Percentiles rank a stretch among this genome's conserved stretches.
Evolutionary conservation across 2,888 invertebrate genomes (phyloP).

Genomic region (Lymantria dispar): DNA sequence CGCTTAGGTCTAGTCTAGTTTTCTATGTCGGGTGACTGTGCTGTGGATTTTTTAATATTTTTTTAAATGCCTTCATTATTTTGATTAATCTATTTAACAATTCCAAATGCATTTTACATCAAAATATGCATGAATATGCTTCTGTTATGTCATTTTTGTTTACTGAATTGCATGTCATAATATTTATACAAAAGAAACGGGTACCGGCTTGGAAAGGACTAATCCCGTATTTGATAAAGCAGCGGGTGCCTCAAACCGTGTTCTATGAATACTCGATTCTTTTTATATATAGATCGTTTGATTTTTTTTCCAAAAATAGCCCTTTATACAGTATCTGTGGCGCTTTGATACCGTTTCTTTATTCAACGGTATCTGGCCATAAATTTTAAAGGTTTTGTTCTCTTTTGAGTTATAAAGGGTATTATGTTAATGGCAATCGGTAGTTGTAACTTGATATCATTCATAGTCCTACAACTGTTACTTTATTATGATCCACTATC

Average conservation of each 20-base stretch:
- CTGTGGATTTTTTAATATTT: too few relatives aligned
- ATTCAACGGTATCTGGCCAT: constrained; percentile 75
- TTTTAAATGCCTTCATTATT: too few relatives aligned
- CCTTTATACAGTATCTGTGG: constrained; percentile 69
- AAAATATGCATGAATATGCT: background rate
- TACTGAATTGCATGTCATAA: constrained; percentile 70
- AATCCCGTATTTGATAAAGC: constrained; percentile 79
- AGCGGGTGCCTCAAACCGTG: constrained; percentile 69
- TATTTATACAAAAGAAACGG: constrained; percentile 68
- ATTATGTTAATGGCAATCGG: constrained; percentile 80
- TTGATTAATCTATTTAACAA: too few relatives aligned
- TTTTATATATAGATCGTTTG: constrained; percentile 71
- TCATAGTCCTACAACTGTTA: constrained; percentile 57
- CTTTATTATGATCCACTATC: constrained; percentile 60
- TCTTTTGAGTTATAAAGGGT: constrained; percentile 76
- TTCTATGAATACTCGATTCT: constrained; percentile 68
- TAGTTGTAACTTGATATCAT: constrained; percentile 78
- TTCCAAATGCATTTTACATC: background rate
- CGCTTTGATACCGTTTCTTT: constrained; percentile 77
- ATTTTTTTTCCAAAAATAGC: constrained; percentile 47
- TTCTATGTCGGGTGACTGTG: too few relatives aligned
- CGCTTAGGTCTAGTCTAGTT: too few relatives aligned
- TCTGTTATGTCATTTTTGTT: constrained; percentile 40
- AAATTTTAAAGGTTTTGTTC: constrained; percentile 77
- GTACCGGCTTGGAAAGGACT: constrained; percentile 60